Percentiles rank a stretch among this genome's conserved stretches.
Evolutionary conservation across 2,888 invertebrate species (phyloP).

Genomic region (Helleia helle): DNA sequence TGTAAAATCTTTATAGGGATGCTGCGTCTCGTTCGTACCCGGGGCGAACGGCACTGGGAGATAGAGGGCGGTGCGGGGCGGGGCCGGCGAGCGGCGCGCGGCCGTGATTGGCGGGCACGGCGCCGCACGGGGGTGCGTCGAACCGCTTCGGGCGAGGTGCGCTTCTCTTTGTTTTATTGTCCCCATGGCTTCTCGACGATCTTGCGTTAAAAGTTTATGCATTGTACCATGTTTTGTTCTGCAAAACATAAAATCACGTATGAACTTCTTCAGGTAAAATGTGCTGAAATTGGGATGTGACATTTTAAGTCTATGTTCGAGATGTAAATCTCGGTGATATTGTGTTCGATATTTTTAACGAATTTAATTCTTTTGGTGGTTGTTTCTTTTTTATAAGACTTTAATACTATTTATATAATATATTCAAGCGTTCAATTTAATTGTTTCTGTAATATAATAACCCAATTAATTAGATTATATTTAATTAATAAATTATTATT

Average conservation of each 20-base stretch:
- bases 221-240: slow-evolving; percentile 71
- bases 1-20: slow-evolving; percentile 60
- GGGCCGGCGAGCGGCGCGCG: slow-evolving; percentile 29
- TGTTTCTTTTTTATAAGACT: too few species aligned
- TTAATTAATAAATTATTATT: too few species aligned
- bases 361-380: too few species aligned
- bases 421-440: too few species aligned
- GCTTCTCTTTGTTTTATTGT: slow-evolving; percentile 73
- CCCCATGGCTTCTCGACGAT: slow-evolving; percentile 69
- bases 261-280: slow-evolving; percentile 62
- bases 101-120: slow-evolving; percentile 28
- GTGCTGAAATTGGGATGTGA: slow-evolving; percentile 46
- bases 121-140: slow-evolving; percentile 26
- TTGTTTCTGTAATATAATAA: too few species aligned
- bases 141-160: slow-evolving; percentile 55
- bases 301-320: slow-evolving; percentile 36
- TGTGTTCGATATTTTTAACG: slow-evolving; percentile 12
- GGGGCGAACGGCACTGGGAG: slow-evolving; percentile 24
- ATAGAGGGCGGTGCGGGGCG: slow-evolving; percentile 27
- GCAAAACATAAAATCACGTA: slow-evolving; percentile 65
- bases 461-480: too few species aligned
- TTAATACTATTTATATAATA: too few species aligned
- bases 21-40: slow-evolving; percentile 59
- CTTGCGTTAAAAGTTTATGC: slow-evolving; percentile 72
- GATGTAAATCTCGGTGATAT: slow-evolving; percentile 33